These are phyloP conservation scores for Anguilla pacifica DNA, from an alignment of 2,797 vertebrate species.

Conservation along the genomic window DNA sequence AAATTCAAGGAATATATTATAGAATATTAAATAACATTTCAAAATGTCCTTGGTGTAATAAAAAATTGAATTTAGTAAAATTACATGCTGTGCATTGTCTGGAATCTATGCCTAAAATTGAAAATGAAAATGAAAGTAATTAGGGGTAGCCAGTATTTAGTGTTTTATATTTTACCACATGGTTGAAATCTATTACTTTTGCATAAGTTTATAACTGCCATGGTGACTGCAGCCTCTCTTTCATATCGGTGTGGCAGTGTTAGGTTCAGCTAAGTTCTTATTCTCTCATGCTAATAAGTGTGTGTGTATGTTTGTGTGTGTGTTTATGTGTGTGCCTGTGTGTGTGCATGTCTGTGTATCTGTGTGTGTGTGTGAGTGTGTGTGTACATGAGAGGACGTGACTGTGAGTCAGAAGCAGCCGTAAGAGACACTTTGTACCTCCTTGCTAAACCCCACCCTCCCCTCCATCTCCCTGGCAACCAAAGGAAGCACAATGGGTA, in stretches of 20 bases:
- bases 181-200: background rate
- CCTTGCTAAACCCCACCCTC: conserved; percentile 65
- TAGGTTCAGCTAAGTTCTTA: background rate
- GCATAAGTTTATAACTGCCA: background rate
- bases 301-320: background rate
- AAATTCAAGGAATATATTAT: background rate
- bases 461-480: conserved; percentile 66
- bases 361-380: background rate
- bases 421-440: conserved; percentile 68
- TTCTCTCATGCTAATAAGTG: background rate
- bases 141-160: background rate
- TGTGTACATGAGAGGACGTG: conserved; percentile 10
- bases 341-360: conserved; percentile 12
- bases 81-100: background rate
- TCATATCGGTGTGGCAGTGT: background rate
- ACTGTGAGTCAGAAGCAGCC: conserved; percentile 31
- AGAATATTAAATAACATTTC: background rate
- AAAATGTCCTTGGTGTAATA: background rate
- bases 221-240: background rate
- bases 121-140: background rate
- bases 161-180: background rate
- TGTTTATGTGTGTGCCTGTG: background rate
- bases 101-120: background rate
- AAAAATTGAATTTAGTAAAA: background rate
- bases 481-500: conserved; percentile 68